A percentile compares a stretch with the other conserved stretches of the same genome.
These are phyloP conservation scores for Ctenochaetus hawaiiensis DNA, from an alignment of 2,797 vertebrate species.

Conservation along the genomic window DNA sequence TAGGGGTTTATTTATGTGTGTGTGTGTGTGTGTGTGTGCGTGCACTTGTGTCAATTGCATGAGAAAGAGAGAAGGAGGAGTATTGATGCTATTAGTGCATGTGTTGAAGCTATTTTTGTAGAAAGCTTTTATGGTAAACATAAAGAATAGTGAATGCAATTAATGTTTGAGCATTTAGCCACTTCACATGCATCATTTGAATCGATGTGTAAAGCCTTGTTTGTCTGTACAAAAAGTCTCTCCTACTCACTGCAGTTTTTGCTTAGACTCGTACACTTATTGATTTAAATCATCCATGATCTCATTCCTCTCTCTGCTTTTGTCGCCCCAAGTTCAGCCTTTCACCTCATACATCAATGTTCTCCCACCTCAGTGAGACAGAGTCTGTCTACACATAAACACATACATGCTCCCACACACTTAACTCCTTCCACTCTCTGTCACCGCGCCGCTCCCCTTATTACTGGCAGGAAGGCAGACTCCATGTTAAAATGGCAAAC, in stretches of 20 bases:
- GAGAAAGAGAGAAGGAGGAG: constrained; percentile 31
- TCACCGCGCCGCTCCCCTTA: constrained; percentile 67
- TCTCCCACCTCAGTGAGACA: constrained; percentile 35
- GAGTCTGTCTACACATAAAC: constrained; percentile 34
- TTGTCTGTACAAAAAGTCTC: not conserved
- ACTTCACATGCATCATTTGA: constrained; percentile 2
- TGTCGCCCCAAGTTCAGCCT: constrained; percentile 9
- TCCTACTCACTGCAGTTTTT: not conserved
- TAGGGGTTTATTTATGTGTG: constrained; percentile 40
- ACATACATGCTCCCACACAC: constrained; percentile 37
- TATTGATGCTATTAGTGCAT: constrained; percentile 46
- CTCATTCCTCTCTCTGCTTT: not conserved
- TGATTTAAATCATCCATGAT: constrained; percentile 5
- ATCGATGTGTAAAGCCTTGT: not conserved
- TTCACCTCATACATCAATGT: constrained; percentile 34
- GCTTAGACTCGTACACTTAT: not conserved
- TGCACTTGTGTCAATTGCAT: constrained; percentile 50
- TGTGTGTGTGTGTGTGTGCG: constrained; percentile 23
- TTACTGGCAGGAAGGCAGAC: constrained; percentile 73
- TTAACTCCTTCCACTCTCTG: constrained; percentile 65
- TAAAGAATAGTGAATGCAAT: constrained; percentile 29
- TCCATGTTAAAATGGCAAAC: constrained; percentile 76
- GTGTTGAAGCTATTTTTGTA: constrained; percentile 48
- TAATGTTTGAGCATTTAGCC: constrained; percentile 8
- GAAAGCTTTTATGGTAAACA: constrained; percentile 35